Base-by-base conservation (phyloP, 2,888 invertebrate species). In the Drosophila acutilabella region DNA sequence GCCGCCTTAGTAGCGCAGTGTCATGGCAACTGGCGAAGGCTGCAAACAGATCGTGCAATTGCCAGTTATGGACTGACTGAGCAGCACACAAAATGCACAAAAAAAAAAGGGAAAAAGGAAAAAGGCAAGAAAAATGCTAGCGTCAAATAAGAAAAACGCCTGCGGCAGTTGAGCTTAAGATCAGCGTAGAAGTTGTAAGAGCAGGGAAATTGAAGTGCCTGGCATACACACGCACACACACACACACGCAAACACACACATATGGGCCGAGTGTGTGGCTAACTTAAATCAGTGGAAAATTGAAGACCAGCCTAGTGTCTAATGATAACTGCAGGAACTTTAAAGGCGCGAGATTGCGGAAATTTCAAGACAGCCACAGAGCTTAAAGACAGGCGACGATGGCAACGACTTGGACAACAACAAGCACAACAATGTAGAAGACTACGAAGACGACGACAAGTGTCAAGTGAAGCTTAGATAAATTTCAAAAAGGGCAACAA, bases 381-480 rank as follows among this genome's bases (percentile, higher is more conserved):
- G 53, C 36, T 50, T 50, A 56, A 50, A 67, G 59, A 40, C 45
- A 61, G 62, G 45, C 40, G 57, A 52, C 60, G 69, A 64, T 60
- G 67, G 60, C 77, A 72, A 59, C 54, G 51, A 50, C 53, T 66
- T n/a, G 44, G 70, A 57, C 58, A 60, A 41, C 64, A 36, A 48
- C 40, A 54, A 20, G 64, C 71, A 64, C 48, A 65, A 44, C 56
- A 66, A 68, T 65, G 45, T 44, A 65, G 57, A 71, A 51, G 62
- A 71, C 57, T 45, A 72, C 64, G 69, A 76, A 78, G 70, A 76
- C 80, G 70, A 86, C 83, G 83, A 81, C 78, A 83, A 83, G 83
- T 83, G 83, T 83, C 83, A 84, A 87, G 85, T 74, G 80, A 81
- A 71, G 82, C 88, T 87, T 85, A 84, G 83, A 84, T 84, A 84